Evolutionary conservation across 1,140 invertebrate genomes (phyloP), one percentile per base, ranked within the genome.

Genomic region (Danaus melanippus): DNA sequence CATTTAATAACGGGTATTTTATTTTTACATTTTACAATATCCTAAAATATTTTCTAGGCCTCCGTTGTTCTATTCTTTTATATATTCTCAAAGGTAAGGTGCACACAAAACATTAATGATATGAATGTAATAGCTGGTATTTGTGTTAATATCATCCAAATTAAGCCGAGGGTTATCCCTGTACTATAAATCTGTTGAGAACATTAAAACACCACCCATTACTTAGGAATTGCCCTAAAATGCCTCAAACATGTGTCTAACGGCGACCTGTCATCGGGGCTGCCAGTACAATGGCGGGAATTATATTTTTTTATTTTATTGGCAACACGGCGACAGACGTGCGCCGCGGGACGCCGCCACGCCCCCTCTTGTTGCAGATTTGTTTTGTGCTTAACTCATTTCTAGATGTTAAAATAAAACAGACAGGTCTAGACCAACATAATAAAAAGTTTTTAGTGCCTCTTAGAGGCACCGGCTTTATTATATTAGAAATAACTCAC

Each of bases 131-230:
- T 54, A 59, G 52, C 42, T 50, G 46, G 54, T 59, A 15, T 52
- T 56, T 32, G 48, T 57, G 49, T 68, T 75, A 74, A 70, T 62
- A 54, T 53, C 57, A 66, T 69, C 71, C 62, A 71, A 71, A 72
- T 60, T 53, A 62, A 69, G 55, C 60, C 43, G 54, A 59, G 74
- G 69, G 73, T 55, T 64, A 50, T 57, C 77, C 71, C 66, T 53
- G 67, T 48, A 56, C 61, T 66, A 82, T 84, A 82, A 84, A 84
- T 81, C 75, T 67, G 67, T 54, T 66, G 48, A 64, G 62, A 66
- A 79, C 77, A 82, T 84, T 84, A 84, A 76, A 82, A 83, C 74
- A 76, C 78, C 75, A 64, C 72, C 79, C 70, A 84, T 83, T 83
- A 83, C 47, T 60, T 68, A 78, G 76, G 74, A 81, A 84, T 83